Evolutionary conservation across 2,113 vertebrate genomes (phyloP), one percentile per base, ranked within the genome.

Genomic region (Paradoxurus hermaphroditus): DNA sequence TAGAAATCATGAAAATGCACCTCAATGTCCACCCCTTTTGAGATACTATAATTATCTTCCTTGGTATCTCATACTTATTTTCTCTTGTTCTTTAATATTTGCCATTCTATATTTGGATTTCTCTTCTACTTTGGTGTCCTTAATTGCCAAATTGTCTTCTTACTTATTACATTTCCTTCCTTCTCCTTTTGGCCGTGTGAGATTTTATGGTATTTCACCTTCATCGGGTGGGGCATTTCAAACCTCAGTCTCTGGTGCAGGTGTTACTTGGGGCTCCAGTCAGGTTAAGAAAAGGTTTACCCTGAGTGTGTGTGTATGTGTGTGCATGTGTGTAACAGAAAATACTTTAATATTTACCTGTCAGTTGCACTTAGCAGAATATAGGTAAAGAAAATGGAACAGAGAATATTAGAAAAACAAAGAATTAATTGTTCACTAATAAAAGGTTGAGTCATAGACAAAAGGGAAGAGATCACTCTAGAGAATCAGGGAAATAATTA

Each of bases 401-500:
- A 85, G 46, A 62, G 62, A 92, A 51, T 41, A 44, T 1, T 75
- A 88, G 88, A 92, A 94, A 46, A 97, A 65, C 51, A 51, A 85
- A 90, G 65, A 93, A 96, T 88, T 95, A 92, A 96, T 94, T 85
- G 51, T 89, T 95, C 15, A 2, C 91, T 94, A 97, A 82, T 96
- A 84, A 92, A 95, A 88, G 46, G 51, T 78, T 97, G 94, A 97
- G 91, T 96, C 92, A 97, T 19, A 88, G 93, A 62, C 81, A 94
- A 91, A 95, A 93, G 67, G 77, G 73, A 95, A 96, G 85, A 91
- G n/a, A 95, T 84, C 23, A 41, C 89, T 68, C 44, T 63, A 86
- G 86, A 98, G 97, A 97, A 86, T 85, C 27, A 92, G 62, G 67
- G 70, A 95, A 90, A 73, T 96, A 96, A 97, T 97, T 92, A 94